phyloP scores from a whole-genome alignment of 2,888 invertebrate genomes.

The Marasmarcha lunaedactyla region DNA sequence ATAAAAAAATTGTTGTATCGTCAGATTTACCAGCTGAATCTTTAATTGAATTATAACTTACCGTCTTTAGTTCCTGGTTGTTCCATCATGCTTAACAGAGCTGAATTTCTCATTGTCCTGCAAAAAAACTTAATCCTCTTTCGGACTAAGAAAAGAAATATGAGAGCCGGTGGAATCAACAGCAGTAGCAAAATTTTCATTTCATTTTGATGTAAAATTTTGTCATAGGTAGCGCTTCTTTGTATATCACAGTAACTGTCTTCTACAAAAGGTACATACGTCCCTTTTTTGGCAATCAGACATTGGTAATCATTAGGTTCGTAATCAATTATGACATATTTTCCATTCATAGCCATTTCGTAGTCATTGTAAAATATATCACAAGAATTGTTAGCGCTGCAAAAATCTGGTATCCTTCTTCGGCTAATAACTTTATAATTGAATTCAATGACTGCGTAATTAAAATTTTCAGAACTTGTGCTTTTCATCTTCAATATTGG shows the following conservation, averaged over 20 bases:
- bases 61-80: constrained; percentile 40
- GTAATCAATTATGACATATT: constrained; percentile 35
- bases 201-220: background rate
- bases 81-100: constrained; percentile 64
- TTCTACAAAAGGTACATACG: constrained; percentile 7
- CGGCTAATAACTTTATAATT: too few relatives aligned
- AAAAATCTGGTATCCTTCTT: too few relatives aligned
- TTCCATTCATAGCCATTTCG: constrained; percentile 20
- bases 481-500: too few relatives aligned
- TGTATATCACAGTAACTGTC: background rate
- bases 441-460: too few relatives aligned
- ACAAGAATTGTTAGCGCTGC: too few relatives aligned
- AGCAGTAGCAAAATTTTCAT: constrained; percentile 23
- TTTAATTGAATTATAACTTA: constrained; percentile 19
- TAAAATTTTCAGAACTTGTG: too few relatives aligned
- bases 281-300: constrained; percentile 23
- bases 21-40: too few relatives aligned
- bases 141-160: constrained; percentile 30
- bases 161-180: constrained; percentile 20
- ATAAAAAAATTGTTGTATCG: too few relatives aligned
- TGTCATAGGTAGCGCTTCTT: constrained; percentile 10
- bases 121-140: constrained; percentile 72
- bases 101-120: constrained; percentile 69
- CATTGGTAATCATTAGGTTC: constrained; percentile 26
- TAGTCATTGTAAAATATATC: constrained; percentile 6